Evolutionary conservation across 2,113 vertebrate species (phyloP), one percentile per base, ranked within the genome.

Genomic region (Dolichallabes microphthalmus): DNA sequence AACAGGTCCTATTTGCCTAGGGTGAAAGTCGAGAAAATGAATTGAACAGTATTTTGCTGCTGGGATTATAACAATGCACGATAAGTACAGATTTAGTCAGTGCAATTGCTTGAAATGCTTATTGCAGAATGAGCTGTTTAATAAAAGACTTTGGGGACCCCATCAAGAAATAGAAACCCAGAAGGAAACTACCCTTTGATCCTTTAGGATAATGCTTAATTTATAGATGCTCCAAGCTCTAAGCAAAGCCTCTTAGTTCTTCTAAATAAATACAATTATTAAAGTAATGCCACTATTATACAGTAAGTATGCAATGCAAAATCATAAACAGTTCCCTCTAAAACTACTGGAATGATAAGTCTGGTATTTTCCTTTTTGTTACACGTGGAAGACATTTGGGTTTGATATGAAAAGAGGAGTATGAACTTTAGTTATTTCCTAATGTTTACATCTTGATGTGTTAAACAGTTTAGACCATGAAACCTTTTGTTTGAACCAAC

Each of bases 71-170:
- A 64, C 22, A 63, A 39, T 45, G 61, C 74, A 50, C 71, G 81
- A n/a, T 88, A 81, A 83, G 76, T 39, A 2, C 35, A 69, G 45
- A 64, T 71, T 82, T 80, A 86, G 77, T 87, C 50, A 35, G 22
- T 64, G 63, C 73, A 77, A n/a, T 85, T 74, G 85, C 35, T 53
- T 35, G 76, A 79, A 86, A 73, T 15, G 79, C 83, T 78, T 74
- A 60, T 82, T 88, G 45, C 74, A 76, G 50, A 85, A 58, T 66
- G 35, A 30, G 76, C 66, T 82, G n/a, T 79, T 87, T 75, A 86
- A 84, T 55, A 82, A 87, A 79, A 45, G 63, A 88, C 82, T 50
- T 55, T 22, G 35, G 52, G 76, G 50, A 52, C 11, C 53, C 20
- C 17, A 45, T 61, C 35, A 30, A 27, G 50, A 25, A 79, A 35